Evolutionary conservation across 2,888 invertebrate genomes (phyloP).

Genomic region (Drosophila atripex): DNA sequence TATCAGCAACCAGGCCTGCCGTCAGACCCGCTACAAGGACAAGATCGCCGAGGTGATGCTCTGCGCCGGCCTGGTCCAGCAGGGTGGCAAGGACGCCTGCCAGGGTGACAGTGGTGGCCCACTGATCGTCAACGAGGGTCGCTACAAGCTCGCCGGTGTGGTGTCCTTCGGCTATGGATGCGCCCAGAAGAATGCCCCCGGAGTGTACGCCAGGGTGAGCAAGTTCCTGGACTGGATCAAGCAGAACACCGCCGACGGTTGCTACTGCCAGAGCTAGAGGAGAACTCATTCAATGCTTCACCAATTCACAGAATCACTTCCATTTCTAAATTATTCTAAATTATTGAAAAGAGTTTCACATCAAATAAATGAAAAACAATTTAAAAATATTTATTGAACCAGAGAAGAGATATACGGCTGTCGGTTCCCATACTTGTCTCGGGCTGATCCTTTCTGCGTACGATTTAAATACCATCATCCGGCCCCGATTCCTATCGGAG

Average conservation of each 20-base stretch:
- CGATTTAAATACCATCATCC: conserved; percentile 15
- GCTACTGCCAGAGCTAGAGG: conserved; percentile 74
- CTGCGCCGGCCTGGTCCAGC: conserved; percentile 81
- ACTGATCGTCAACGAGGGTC: conserved; percentile 77
- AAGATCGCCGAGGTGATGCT: conserved; percentile 82
- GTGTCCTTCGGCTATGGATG: conserved; percentile 82
- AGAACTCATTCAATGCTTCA: background rate
- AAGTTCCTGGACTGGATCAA: conserved; percentile 81
- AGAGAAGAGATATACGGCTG: background rate
- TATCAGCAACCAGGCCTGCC: conserved; percentile 80
- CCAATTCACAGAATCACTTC: background rate
- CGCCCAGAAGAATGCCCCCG: conserved; percentile 81
- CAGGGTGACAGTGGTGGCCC: conserved; percentile 84
- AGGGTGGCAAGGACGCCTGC: conserved; percentile 83
- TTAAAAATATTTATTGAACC: background rate
- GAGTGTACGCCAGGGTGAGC: conserved; percentile 82
- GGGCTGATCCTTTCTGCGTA: conserved; percentile 17
- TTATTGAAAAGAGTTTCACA: conserved; percentile 57
- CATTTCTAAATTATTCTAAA: conserved; percentile 67
- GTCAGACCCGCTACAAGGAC: conserved; percentile 77
- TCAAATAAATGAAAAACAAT: conserved; percentile 53
- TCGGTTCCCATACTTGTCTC: conserved; percentile 1
- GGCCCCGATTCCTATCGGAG: conserved; percentile 28
- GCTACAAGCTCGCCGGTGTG: conserved; percentile 80
- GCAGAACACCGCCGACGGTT: conserved; percentile 75